Base-by-base conservation (phyloP, 1,140 invertebrate species). In the Rhopalosiphum padi region DNA sequence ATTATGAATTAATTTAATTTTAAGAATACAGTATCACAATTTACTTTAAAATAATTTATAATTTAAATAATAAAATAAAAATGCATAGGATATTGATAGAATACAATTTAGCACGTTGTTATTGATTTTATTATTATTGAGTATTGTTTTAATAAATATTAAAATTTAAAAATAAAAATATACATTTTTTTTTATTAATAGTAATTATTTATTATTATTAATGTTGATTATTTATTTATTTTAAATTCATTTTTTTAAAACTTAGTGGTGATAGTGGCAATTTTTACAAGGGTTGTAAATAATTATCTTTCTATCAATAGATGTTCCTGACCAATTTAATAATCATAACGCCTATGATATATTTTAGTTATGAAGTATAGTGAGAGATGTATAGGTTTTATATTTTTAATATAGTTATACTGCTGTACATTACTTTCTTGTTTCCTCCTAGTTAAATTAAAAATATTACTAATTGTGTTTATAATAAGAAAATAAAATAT, bases 1-100 rank as follows among this genome's bases (percentile, higher is more conserved):
- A 41, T 90, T 68, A 53, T 92, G 37, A 86, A 91, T 21, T 89
- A 53, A 25, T 68, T 77, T 43, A 60, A 94, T 48, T 77, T 25
- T n/a, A 55, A 68, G 30, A n/a, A 77, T n/a, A 3, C 30, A n/a
- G 41, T 41, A 41, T 35, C 51, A 51, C 8, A 18, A 22, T 35
- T 88, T 35, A 53, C 8, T 22, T 37, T 48, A 77, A 87, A 87
- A 46, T 46, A 87, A 46, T 87, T n/a, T 87, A n/a, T 21, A 87
- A n/a, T 87, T n/a, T 87, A 18, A 48, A 87, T n/a, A 87, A n/a
- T 77, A n/a, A 77, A 18, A 77, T 68, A 8, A 77, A 77, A 77
- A 77, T 77, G 11, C 15, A 68, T 77, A 77, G 60, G 60, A 77
- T 87, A 48, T 4, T 25, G 37, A 41, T 83, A 83, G 7, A 85